Conservation (phyloP, 2,797 vertebrate species). For the Lindbergichthys nudifrons region DNA sequence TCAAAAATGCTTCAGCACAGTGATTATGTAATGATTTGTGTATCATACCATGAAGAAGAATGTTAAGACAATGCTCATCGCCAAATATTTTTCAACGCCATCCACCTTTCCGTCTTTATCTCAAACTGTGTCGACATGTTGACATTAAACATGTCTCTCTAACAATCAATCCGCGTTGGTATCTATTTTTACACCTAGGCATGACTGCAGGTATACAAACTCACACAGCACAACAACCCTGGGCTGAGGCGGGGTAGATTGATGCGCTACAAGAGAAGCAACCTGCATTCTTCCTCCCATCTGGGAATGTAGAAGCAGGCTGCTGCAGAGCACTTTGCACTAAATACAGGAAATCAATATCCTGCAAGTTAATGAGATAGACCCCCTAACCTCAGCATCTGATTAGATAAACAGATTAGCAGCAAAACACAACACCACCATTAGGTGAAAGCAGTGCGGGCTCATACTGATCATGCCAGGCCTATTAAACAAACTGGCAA, state of each 20-base stretch:
- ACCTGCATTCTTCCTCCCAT: constrained; percentile 70
- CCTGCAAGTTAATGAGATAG: constrained; percentile 77
- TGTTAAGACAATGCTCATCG: constrained; percentile 20
- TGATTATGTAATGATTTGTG: constrained; percentile 1
- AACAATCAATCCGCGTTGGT: constrained; percentile 54
- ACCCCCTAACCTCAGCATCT: constrained; percentile 73
- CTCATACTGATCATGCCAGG: constrained; percentile 39
- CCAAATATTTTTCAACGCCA: constrained; percentile 23
- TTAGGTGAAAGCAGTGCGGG: constrained; percentile 52
- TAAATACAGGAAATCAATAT: constrained; percentile 78
- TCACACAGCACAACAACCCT: constrained; percentile 25
- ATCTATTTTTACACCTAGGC: constrained; percentile 62
- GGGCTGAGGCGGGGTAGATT: constrained; percentile 62
- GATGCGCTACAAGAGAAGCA: constrained; percentile 66
- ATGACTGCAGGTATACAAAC: constrained; percentile 33
- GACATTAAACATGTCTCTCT: constrained; percentile 46
- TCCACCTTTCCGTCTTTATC: constrained; percentile 35
- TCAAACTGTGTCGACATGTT: background rate
- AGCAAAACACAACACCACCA: constrained; percentile 69
- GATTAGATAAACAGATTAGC: constrained; percentile 82
- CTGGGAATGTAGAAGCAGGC: constrained; percentile 61
- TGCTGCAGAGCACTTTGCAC: constrained; percentile 54
- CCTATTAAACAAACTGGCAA: constrained; percentile 38
- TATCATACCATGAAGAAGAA: background rate
- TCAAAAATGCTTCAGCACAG: constrained; percentile 14